phyloP scores from a whole-genome alignment of 30 jellyfish, hydroid and myxozoan species.

The Sanderia malayensis region DNA sequence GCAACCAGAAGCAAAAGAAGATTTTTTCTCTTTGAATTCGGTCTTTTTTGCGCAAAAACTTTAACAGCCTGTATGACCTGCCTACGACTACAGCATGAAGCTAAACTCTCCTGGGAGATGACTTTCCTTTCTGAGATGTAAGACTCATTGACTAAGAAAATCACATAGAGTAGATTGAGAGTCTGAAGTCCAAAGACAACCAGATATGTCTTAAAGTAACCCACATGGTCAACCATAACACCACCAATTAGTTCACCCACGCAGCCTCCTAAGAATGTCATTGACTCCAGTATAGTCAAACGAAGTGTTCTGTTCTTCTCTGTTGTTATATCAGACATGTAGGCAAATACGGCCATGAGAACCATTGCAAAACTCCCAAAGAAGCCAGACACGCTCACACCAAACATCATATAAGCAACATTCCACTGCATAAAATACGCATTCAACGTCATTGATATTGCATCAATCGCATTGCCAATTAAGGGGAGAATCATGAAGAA shows the following conservation, averaged over 20 bases:
- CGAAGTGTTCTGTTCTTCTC: slow-evolving; percentile 73
- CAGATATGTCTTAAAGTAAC: slow-evolving; percentile 55
- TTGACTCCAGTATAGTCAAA: slow-evolving; percentile 66
- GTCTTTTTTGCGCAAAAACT: slow-evolving; percentile 48
- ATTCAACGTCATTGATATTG: slow-evolving; percentile 38
- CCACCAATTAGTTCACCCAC: slow-evolving; percentile 80
- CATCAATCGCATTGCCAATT: slow-evolving; percentile 59
- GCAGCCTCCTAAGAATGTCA: slow-evolving; percentile 70
- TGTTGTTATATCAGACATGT: slow-evolving; percentile 77
- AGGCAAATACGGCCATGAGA: slow-evolving; percentile 72
- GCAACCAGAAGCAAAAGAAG: slow-evolving; percentile 43
- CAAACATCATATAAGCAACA: slow-evolving; percentile 55
- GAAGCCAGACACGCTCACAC: slow-evolving; percentile 59
- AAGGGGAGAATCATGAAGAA: slow-evolving; percentile 64
- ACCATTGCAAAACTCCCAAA: slow-evolving; percentile 83
- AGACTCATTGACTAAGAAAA: slow-evolving; percentile 58
- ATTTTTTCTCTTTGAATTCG: slow-evolving; percentile 18
- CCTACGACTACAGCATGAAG: background rate
- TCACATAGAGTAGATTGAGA: slow-evolving; percentile 47
- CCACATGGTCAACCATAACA: slow-evolving; percentile 58
- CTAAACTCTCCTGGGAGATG: slow-evolving; percentile 6
- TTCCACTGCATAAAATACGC: slow-evolving; percentile 52
- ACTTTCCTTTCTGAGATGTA: slow-evolving; percentile 30
- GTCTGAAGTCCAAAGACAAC: slow-evolving; percentile 44
- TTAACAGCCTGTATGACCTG: slow-evolving; percentile 13